Conservation (phyloP, 2,113 vertebrate species). For the Syrrhaptes paradoxus region DNA sequence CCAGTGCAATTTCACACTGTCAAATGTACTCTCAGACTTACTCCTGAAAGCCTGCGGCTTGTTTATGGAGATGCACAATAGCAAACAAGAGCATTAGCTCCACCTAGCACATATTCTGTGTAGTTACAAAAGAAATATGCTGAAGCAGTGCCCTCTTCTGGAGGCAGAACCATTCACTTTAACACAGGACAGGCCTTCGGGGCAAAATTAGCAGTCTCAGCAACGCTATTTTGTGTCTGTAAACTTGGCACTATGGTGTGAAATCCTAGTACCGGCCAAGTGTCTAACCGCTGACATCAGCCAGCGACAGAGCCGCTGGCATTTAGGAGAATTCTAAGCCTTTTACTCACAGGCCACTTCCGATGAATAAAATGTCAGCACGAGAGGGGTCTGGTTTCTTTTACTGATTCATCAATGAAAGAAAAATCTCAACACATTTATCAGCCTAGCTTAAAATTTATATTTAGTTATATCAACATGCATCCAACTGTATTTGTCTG, state of each 20-base stretch:
- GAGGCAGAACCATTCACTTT: background rate
- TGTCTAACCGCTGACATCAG: slow-evolving; percentile 43
- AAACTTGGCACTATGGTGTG: background rate
- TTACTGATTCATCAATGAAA: background rate
- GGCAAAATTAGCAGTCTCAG: slow-evolving; percentile 19
- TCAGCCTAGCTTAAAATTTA: background rate
- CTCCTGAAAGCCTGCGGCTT: background rate
- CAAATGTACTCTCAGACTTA: background rate
- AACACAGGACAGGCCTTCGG: background rate
- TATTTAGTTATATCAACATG: background rate
- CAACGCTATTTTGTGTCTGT: background rate
- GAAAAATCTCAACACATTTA: background rate
- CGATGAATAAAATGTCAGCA: slow-evolving; percentile 32
- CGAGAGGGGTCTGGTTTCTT: background rate
- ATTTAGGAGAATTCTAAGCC: slow-evolving; percentile 53
- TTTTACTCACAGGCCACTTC: slow-evolving; percentile 62
- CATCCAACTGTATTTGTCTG: background rate
- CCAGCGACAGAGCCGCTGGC: background rate
- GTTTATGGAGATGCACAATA: background rate
- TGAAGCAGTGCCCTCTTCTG: slow-evolving; percentile 37
- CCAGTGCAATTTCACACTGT: background rate
- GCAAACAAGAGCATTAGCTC: background rate
- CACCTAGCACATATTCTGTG: background rate
- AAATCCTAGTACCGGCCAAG: slow-evolving; percentile 24
- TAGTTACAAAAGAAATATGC: background rate